Conservation (phyloP, 2,113 vertebrate genomes). For the Proterorhinus semilunaris region DNA sequence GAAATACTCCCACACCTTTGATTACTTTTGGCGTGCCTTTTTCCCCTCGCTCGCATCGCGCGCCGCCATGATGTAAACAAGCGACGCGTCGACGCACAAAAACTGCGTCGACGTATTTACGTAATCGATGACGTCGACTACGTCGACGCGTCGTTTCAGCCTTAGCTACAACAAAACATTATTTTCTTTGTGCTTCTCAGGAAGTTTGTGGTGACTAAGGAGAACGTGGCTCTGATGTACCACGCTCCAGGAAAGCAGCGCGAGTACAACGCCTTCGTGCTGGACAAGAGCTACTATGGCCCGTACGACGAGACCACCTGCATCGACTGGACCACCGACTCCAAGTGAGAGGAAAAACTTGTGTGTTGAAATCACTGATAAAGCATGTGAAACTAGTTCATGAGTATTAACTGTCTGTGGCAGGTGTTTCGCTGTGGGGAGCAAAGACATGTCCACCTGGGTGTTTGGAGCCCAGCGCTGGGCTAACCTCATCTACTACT, state of each 20-base stretch:
- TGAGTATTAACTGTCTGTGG: neutral
- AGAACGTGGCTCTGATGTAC: conserved; percentile 90
- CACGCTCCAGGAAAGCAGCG: conserved; percentile 89
- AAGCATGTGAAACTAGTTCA: neutral
- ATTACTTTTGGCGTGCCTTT: too few relatives aligned
- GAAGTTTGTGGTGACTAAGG: conserved; percentile 91
- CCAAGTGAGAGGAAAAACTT: conserved; percentile 77
- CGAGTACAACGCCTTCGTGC: conserved; percentile 91
- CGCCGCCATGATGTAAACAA: too few relatives aligned
- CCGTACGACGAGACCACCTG: conserved; percentile 96
- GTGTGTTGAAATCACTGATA: neutral
- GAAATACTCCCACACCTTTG: too few relatives aligned
- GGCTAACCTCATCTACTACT: conserved; percentile 94
- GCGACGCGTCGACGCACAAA: too few relatives aligned
- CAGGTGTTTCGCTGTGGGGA: conserved; percentile 94
- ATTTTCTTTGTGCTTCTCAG: conserved; percentile 56
- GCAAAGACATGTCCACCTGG: conserved; percentile 97
- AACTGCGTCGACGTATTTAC: too few relatives aligned
- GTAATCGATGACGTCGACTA: too few relatives aligned
- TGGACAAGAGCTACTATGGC: conserved; percentile 95
- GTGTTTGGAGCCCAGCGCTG: conserved; percentile 96
- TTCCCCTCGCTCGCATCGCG: too few relatives aligned
- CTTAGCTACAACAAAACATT: too few relatives aligned
- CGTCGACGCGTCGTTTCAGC: too few relatives aligned
- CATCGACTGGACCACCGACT: conserved; percentile 96